Evolutionary conservation across 2,113 vertebrate genomes (phyloP).

Genomic region (Cyprinodon tularosa): DNA sequence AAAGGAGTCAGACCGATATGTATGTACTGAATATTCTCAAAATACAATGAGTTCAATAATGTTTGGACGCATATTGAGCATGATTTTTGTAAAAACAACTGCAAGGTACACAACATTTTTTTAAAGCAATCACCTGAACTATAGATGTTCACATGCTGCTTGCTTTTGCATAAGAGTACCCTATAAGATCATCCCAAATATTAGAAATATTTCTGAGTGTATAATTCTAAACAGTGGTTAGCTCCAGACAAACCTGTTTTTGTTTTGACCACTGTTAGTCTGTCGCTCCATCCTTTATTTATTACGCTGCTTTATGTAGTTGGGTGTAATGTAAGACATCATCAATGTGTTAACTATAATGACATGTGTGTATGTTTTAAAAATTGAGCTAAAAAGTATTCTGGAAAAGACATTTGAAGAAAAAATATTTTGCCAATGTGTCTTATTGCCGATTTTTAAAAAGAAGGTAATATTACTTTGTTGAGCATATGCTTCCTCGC

Average conservation of each 20-base stretch:
- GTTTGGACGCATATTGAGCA: neutral
- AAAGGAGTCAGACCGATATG: too few species aligned
- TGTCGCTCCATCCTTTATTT: neutral
- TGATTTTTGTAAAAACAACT: neutral
- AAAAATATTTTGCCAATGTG: slow-evolving; percentile 29
- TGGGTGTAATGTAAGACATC: neutral
- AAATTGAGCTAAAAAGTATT: slow-evolving; percentile 24
- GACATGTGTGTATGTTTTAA: neutral
- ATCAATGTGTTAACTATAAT: neutral
- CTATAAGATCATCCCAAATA: neutral
- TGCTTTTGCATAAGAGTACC: neutral
- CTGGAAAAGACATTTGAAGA: slow-evolving; percentile 33
- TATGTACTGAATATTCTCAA: neutral
- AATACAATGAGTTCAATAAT: neutral
- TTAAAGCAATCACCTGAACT: neutral
- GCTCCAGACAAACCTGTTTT: neutral
- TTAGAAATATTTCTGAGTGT: neutral
- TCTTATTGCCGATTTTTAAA: slow-evolving; percentile 40
- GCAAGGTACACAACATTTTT: neutral
- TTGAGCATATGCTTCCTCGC: slow-evolving; percentile 48
- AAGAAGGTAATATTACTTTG: slow-evolving; percentile 53
- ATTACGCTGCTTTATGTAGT: neutral
- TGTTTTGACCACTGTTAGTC: neutral
- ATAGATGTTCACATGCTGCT: neutral
- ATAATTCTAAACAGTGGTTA: neutral